Percentiles rank a stretch among this genome's conserved stretches.
Evolutionary conservation across 2,113 vertebrate species (phyloP).

Genomic region (Passer domesticus): DNA sequence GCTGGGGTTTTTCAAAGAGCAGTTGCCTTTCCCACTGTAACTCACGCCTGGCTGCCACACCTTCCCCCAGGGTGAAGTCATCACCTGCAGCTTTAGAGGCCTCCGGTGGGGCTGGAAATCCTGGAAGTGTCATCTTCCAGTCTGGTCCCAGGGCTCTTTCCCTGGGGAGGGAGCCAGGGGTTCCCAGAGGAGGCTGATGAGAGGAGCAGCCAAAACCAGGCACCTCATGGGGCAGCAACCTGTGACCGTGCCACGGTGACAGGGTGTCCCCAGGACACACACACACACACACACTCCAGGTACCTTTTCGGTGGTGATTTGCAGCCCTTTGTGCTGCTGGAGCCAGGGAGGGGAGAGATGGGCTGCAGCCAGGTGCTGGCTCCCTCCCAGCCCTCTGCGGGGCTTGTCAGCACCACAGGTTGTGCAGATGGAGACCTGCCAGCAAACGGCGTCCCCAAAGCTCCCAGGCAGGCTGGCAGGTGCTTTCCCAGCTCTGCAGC

Average conservation of each 20-base stretch:
- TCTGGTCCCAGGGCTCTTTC: neutral
- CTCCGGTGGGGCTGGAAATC: neutral
- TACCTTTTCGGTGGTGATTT: neutral
- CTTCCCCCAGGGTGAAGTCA: neutral
- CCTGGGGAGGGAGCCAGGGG: neutral
- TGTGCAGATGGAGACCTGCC: slow-evolving; percentile 32
- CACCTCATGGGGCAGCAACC: neutral
- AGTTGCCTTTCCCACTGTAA: neutral
- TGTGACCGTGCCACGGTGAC: accelerated
- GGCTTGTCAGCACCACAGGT: slow-evolving; percentile 43
- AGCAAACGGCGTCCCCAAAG: neutral
- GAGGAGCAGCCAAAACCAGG: neutral
- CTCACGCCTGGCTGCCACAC: neutral
- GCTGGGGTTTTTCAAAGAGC: neutral
- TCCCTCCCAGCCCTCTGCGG: slow-evolving; percentile 8
- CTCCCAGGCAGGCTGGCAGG: slow-evolving; percentile 46
- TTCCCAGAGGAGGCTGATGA: neutral
- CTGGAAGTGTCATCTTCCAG: neutral
- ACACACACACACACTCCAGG: neutral
- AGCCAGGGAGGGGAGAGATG: neutral
- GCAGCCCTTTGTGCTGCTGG: slow-evolving; percentile 7
- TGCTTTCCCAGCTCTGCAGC: neutral
- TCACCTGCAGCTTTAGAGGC: neutral
- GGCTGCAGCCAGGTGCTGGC: neutral
- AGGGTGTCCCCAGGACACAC: neutral